Base-by-base conservation (phyloP, 2,797 vertebrate genomes). In the Masticophis lateralis region DNA sequence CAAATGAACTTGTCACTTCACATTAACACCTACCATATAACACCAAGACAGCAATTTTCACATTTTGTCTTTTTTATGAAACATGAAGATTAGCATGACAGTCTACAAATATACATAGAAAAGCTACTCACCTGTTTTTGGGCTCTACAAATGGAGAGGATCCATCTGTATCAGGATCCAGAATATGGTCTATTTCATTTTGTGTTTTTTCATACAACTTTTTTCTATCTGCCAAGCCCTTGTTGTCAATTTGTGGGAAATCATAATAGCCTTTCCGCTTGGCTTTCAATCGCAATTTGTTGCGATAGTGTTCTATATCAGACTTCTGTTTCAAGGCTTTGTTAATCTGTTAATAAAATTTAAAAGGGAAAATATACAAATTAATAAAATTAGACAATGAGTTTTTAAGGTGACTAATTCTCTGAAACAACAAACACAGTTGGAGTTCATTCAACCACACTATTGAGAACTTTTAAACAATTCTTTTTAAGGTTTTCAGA, bases 321-420 rank as follows among this genome's bases (percentile, higher is more conserved):
- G 99, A 99, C 96, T 99, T 99, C 98, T 99, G 99, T 96, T 99
- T 99, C 96, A 99, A 97, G 92, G 99, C 99, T 97, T 99, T 98
- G 97, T 98, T 99, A 95, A 99, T 98, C 99, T 99, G 96, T 86
- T 92, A 43, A 53, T 91, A 96, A 63, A 66, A 56, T 2, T 32
- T n/a, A 61, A 91, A 61, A 51, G 27, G 27, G 11, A 43, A 87
- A 74, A 55, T 57, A 53, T 96, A 97, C 94, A 97, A 95, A 97
- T 96, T 87, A 2, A 59, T 95, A 95, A 95, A 93, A 95, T 96
- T 94, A 57, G 13, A 55, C 22, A 4, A 87, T 55, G 8, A 43
- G 91, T 90, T 93, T 96, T 90, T 93, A 96, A 97, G 96, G 95
- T 96, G 96, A 95, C 94, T 97, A 96, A 96, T 96, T 95, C 79